Evolutionary conservation across 2,113 vertebrate genomes (phyloP).

Genomic region (Caloenas nicobarica): DNA sequence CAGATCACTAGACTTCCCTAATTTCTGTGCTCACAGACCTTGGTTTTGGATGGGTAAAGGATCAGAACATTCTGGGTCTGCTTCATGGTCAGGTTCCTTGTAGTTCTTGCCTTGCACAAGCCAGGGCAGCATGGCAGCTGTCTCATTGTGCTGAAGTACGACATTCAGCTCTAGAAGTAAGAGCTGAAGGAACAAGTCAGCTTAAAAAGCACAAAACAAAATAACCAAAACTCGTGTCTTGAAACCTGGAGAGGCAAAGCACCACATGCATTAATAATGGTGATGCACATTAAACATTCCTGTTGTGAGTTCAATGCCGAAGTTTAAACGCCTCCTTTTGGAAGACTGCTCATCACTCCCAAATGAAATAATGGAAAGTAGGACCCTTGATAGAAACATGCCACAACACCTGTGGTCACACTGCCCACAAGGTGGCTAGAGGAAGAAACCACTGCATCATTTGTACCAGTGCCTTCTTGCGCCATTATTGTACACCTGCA

Average conservation of each 20-base stretch:
- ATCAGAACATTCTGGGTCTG: background rate
- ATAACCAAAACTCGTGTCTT: background rate
- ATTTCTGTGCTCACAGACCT: background rate
- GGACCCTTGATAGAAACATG: background rate
- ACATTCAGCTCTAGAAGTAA: background rate
- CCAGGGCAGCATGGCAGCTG: background rate
- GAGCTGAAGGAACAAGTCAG: background rate
- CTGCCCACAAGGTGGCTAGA: background rate
- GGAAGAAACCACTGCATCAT: background rate
- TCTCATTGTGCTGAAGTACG: background rate
- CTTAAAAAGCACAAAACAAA: background rate
- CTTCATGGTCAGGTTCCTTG: background rate
- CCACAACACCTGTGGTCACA: background rate
- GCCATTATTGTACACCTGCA: background rate
- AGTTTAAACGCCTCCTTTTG: background rate
- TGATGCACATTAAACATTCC: background rate
- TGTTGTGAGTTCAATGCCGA: background rate
- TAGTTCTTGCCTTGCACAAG: background rate
- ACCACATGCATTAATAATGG: background rate
- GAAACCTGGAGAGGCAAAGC: background rate
- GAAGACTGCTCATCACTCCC: background rate
- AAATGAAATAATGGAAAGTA: background rate
- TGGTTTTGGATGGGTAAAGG: background rate
- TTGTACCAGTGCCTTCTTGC: background rate
- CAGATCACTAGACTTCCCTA: background rate